phyloP scores from a whole-genome alignment of 2,888 invertebrate species.

The Empis livida region DNA sequence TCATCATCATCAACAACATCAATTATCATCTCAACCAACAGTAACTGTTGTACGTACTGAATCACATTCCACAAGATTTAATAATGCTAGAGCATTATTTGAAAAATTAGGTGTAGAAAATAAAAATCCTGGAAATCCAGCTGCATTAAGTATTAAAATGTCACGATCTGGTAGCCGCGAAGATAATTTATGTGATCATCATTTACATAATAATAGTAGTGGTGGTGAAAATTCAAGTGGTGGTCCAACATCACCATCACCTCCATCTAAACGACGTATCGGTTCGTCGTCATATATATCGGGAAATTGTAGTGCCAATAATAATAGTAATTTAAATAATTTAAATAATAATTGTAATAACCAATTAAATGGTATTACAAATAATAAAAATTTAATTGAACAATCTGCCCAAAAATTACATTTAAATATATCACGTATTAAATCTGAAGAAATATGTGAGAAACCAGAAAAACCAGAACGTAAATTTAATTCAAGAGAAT shows the following conservation, averaged over 20 bases:
- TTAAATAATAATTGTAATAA: conserved; percentile 14
- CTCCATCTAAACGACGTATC: background rate
- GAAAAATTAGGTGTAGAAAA: conserved; percentile 75
- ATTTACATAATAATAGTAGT: conserved; percentile 25
- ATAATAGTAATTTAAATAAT: conserved; percentile 3
- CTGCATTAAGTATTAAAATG: conserved; percentile 27
- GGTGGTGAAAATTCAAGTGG: conserved; percentile 32
- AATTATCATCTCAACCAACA: conserved; percentile 28
- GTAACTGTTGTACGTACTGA: conserved; percentile 73
- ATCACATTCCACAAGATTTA: conserved; percentile 81
- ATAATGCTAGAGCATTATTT: conserved; percentile 81
- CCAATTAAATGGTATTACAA: conserved; percentile 35
- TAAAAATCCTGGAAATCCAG: conserved; percentile 26
- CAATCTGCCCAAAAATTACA: conserved; percentile 23
- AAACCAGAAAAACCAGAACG: conserved; percentile 77
- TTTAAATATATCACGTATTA: conserved; percentile 42
- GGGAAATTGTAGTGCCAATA: conserved; percentile 12
- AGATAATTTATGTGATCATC: conserved; percentile 32
- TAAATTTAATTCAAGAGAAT: conserved; percentile 68
- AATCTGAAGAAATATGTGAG: conserved; percentile 41
- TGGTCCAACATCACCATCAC: conserved; percentile 10
- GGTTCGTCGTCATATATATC: background rate
- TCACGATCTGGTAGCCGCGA: conserved; percentile 34
- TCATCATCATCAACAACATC: conserved; percentile 13
- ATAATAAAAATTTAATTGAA: conserved; percentile 28